Percentiles rank a stretch among this genome's conserved stretches.
phyloP scores from a whole-genome alignment of 2,113 vertebrate genomes.

The Orthonyx spaldingii region DNA sequence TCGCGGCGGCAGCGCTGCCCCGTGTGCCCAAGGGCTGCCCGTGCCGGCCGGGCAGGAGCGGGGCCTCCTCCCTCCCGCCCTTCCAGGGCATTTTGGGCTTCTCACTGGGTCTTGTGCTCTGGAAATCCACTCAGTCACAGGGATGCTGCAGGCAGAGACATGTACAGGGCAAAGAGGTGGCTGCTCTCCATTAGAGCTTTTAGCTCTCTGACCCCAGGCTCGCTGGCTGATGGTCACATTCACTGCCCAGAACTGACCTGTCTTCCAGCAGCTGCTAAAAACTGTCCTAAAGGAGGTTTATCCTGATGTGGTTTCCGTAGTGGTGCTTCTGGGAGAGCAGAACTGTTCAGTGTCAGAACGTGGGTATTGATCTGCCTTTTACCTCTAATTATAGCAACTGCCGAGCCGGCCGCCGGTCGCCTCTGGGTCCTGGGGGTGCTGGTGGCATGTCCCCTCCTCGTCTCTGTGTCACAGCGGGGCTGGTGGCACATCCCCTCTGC shows the following conservation, averaged over 20 bases:
- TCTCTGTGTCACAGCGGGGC: not conserved
- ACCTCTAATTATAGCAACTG: not conserved
- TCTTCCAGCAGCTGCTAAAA: not conserved
- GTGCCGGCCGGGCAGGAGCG: fast-evolving
- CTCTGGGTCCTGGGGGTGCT: not conserved
- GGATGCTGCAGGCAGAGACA: not conserved
- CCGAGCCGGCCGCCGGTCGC: fast-evolving
- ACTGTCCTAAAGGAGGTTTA: not conserved
- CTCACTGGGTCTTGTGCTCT: not conserved
- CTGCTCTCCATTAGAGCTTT: not conserved
- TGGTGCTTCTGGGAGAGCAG: not conserved
- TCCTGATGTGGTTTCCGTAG: not conserved
- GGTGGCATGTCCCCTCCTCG: not conserved
- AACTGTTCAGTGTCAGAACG: not conserved
- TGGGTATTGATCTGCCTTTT: not conserved
- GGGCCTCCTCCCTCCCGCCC: fast-evolving
- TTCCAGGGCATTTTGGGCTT: fast-evolving
- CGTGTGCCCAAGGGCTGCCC: not conserved
- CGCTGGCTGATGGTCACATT: fast-evolving
- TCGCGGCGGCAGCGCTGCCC: not conserved
- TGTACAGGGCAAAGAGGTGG: fast-evolving
- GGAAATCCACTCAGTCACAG: fast-evolving
- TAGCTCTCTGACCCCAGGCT: not conserved
- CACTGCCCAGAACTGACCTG: not conserved
- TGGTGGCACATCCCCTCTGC: not conserved